phyloP scores from a whole-genome alignment of 2,113 vertebrate genomes.

The Colistium nudipinnis region DNA sequence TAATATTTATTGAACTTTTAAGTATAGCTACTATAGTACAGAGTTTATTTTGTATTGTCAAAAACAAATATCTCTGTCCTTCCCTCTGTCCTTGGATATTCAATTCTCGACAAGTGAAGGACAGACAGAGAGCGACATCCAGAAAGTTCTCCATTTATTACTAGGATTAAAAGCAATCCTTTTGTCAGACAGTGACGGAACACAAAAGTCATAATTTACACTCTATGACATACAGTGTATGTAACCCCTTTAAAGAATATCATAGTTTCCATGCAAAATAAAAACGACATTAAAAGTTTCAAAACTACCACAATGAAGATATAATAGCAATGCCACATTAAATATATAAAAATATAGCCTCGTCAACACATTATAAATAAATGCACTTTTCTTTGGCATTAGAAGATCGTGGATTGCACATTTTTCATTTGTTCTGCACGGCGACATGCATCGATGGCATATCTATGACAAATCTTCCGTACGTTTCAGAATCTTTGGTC shows the following conservation, averaged over 20 bases:
- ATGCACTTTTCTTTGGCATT: constrained; percentile 17
- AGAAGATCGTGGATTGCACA: constrained; percentile 1
- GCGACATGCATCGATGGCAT: neutral
- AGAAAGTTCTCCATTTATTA: neutral
- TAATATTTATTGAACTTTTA: too few species aligned
- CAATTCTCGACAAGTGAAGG: neutral
- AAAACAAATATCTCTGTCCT: too few species aligned
- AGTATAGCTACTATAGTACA: too few species aligned
- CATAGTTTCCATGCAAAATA: neutral
- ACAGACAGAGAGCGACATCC: neutral
- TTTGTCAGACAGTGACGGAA: neutral
- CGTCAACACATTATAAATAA: constrained; percentile 28
- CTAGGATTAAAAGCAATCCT: neutral
- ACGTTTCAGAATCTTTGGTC: neutral
- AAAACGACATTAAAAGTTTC: neutral
- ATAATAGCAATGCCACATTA: neutral
- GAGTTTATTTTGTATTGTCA: too few species aligned
- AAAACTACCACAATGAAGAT: constrained; percentile 15
- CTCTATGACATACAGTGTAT: constrained; percentile 11
- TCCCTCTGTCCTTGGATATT: neutral
- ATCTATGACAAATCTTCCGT: neutral
- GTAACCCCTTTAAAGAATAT: constrained; percentile 21
- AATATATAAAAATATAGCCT: constrained; percentile 6
- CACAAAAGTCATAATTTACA: neutral
- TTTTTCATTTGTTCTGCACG: neutral